Percentiles rank a stretch among this genome's conserved stretches.
phyloP scores from a whole-genome alignment of 2,113 vertebrate species.

The Ovibos moschatus region DNA sequence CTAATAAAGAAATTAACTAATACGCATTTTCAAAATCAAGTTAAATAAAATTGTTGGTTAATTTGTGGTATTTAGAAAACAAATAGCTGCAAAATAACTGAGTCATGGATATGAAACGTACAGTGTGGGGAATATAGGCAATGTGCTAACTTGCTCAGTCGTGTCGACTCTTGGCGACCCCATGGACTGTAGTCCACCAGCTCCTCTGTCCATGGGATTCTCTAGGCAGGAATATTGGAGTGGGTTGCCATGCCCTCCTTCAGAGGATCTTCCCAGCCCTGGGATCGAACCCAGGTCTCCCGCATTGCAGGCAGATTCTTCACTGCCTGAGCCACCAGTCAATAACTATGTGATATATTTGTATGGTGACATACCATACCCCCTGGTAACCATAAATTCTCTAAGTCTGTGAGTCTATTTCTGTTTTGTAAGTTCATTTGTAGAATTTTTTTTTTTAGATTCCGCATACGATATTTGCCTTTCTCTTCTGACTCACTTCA shows the following conservation, averaged over 20 bases:
- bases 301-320: not conserved
- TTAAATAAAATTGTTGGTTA: not conserved
- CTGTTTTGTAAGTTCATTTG: not conserved
- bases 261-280: not conserved
- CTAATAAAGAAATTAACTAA: slow-evolving; percentile 10
- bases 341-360: not conserved
- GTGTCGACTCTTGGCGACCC: fast-evolving
- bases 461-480: not conserved
- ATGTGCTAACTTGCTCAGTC: not conserved
- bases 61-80: not conserved
- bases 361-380: not conserved
- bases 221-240: not conserved
- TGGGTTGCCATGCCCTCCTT: not conserved
- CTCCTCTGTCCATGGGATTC: not conserved
- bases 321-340: not conserved
- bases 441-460: not conserved
- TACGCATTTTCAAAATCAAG: not conserved
- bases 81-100: not conserved
- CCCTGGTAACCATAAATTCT: not conserved
- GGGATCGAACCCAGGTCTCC: not conserved
- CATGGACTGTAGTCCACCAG: not conserved
- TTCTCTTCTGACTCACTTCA: not conserved
- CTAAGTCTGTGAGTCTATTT: not conserved
- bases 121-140: not conserved
- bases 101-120: not conserved